These are phyloP conservation scores for Ophion obscuratus DNA, from an alignment of 2,888 invertebrate species.

Conservation along the genomic window DNA sequence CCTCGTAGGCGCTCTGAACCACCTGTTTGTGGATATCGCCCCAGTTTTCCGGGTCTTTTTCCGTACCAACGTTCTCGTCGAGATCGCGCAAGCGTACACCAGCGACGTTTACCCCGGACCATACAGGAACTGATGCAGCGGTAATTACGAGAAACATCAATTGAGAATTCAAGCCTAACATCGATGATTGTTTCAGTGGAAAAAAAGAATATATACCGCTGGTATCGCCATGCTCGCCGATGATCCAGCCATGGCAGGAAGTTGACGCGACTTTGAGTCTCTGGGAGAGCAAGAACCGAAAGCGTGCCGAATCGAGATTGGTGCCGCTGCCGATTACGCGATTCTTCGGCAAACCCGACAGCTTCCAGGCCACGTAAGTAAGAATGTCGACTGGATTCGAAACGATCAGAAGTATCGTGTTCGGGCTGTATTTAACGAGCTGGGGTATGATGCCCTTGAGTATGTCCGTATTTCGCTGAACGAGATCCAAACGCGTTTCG, in stretches of 20 bases:
- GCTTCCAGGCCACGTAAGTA: constrained; percentile 97
- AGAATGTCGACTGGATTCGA: constrained; percentile 97
- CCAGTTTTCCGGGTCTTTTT: constrained; percentile 92
- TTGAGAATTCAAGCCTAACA: not conserved
- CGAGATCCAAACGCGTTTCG: constrained; percentile 93
- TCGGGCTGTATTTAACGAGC: constrained; percentile 93
- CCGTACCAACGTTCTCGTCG: constrained; percentile 90
- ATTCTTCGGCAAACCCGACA: constrained; percentile 94
- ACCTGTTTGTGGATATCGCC: constrained; percentile 92
- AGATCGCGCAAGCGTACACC: constrained; percentile 93
- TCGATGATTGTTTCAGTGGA: not conserved
- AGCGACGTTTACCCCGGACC: constrained; percentile 97
- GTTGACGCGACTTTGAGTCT: constrained; percentile 92
- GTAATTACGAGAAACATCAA: not conserved
- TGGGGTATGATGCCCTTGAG: constrained; percentile 94
- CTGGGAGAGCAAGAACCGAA: constrained; percentile 94
- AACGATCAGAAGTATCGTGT: constrained; percentile 93
- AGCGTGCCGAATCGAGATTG: constrained; percentile 96
- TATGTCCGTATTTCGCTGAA: constrained; percentile 96
- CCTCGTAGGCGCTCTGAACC: constrained; percentile 93
- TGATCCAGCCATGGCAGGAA: constrained; percentile 96
- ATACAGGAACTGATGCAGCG: constrained; percentile 90
- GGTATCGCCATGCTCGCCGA: constrained; percentile 97
- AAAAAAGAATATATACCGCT: constrained; percentile 86
- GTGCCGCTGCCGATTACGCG: constrained; percentile 97